Base-by-base conservation (phyloP, 2,113 vertebrate species). In the Cheirogaleus medius region DNA sequence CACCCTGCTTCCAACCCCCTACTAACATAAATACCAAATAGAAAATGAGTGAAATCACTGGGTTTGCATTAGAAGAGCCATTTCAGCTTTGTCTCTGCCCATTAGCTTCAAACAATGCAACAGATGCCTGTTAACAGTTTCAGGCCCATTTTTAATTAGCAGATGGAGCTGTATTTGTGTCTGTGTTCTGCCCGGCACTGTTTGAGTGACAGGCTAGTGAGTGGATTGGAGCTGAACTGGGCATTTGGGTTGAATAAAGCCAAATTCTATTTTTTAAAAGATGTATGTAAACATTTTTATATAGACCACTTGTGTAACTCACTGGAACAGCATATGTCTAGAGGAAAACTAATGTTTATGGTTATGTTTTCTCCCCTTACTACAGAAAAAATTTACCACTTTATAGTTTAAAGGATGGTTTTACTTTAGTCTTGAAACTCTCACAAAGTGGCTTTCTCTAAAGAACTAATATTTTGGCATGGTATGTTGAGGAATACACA, bases 61-160 rank as follows among this genome's bases (percentile, higher is more conserved):
- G 83, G 88, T 95, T 98, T 98, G 93, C 95, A 68, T 92, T 96
- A 95, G 96, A 97, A 96, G 93, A 76, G 89, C 96, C 85, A 94
- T 96, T 96, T 95, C 91, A 73, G 96, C 97, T 98, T 98, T 97
- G 93, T 97, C 97, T 97, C 52, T 98, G 96, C 5, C 0, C 91
- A 82, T 91, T 97, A 82, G 86, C 95, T 69, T 89, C 94, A 97
- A 97, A 97, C 87, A 97, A 95, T 8, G 32, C 98, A 98, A 97
- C 98, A 99, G 98, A 98, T 99, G 98, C 98, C 98, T 96, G 58
- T 98, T 98, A 83, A 97, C 92, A 96, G 98, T 95, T 98, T 94
- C 94, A 7, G 98, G 98, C 98, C 92, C 97, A 0, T 85, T 98
- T 77, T 96, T 98, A 98, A 97, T 64, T 97, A 98, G 98, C 98